A percentile compares a stretch with the other conserved stretches of the same genome.
Evolutionary conservation across 2,113 vertebrate species (phyloP).

Genomic region (Sturnira hondurensis): DNA sequence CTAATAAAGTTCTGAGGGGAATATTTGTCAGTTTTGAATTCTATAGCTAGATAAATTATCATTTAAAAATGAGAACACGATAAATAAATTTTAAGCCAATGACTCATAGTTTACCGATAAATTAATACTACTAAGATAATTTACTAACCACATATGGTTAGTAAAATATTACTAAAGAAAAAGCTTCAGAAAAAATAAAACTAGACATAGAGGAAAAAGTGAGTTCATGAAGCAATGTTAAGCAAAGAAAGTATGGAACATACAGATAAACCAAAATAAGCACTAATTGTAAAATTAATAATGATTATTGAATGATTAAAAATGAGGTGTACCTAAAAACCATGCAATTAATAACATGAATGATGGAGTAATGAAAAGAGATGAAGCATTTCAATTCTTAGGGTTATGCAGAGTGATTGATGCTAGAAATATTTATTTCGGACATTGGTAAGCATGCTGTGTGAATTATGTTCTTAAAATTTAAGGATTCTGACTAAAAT

Average conservation of each 20-base stretch:
- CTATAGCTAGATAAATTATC: not conserved
- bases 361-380: not conserved
- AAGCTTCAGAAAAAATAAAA: not conserved
- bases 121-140: not conserved
- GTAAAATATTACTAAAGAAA: not conserved
- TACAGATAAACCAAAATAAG: not conserved
- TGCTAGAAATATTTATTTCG: not conserved
- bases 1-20: not conserved
- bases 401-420: not conserved
- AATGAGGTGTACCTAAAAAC: not conserved
- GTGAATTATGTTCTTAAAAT: not conserved
- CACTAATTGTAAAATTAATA: not conserved
- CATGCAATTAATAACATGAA: not conserved
- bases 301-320: not conserved
- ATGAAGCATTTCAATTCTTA: not conserved
- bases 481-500: not conserved
- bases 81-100: not conserved
- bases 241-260: not conserved
- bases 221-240: not conserved
- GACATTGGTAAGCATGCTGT: not conserved
- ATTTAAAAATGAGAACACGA: not conserved
- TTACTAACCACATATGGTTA: not conserved
- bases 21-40: not conserved
- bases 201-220: not conserved
- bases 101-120: not conserved